A percentile compares a stretch with the other conserved stretches of the same genome.
These are phyloP conservation scores for Phymorhynchus buccinoides DNA, from an alignment of 1,140 invertebrate species.

Conservation along the genomic window DNA sequence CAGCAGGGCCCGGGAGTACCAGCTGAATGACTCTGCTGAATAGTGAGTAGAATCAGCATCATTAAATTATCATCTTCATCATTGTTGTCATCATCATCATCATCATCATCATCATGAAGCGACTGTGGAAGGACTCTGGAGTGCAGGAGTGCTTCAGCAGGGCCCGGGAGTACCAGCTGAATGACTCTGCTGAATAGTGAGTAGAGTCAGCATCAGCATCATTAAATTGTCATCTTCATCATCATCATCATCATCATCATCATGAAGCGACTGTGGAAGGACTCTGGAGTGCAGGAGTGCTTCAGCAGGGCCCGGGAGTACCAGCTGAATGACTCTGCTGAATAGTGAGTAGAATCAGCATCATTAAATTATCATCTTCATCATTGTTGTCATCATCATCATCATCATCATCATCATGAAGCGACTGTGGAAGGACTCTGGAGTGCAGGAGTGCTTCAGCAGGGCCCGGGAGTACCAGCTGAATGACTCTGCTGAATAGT, in stretches of 20 bases:
- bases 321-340: constrained; percentile 95
- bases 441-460: constrained; percentile 87
- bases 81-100: too few relatives aligned
- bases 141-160: constrained; percentile 87
- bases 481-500: too few relatives aligned
- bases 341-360: constrained; percentile 80
- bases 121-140: constrained; percentile 90
- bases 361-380: too few relatives aligned
- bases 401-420: constrained; percentile 87
- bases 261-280: constrained; percentile 94
- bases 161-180: constrained; percentile 93
- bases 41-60: constrained; percentile 76
- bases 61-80: too few relatives aligned
- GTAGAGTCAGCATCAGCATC: too few relatives aligned
- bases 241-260: constrained; percentile 73
- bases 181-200: constrained; percentile 93
- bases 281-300: constrained; percentile 90
- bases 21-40: constrained; percentile 93
- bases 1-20: constrained; percentile 89
- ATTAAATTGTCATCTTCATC: too few relatives aligned
- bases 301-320: constrained; percentile 89
- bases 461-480: constrained; percentile 78
- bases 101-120: constrained; percentile 96
- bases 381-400: too few relatives aligned
- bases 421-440: constrained; percentile 89